Percentiles rank a stretch among this genome's conserved stretches.
Evolutionary conservation across 2,888 invertebrate species (phyloP).

Genomic region (Myopa tessellatipennis): DNA sequence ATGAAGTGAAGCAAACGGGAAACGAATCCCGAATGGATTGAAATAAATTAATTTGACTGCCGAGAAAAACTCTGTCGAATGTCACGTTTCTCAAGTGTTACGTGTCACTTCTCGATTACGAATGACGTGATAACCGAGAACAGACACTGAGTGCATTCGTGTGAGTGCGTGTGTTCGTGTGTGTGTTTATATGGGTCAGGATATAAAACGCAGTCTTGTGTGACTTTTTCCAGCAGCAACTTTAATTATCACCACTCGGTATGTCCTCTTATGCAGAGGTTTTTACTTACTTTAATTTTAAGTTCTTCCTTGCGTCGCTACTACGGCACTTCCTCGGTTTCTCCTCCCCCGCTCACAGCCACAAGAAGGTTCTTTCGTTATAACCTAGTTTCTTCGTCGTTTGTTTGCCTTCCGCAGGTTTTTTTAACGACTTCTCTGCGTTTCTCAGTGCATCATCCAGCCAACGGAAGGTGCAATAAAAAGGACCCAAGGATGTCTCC

Average conservation of each 20-base stretch:
- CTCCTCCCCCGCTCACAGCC: not conserved
- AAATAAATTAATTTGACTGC: not conserved
- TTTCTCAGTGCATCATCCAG: not conserved
- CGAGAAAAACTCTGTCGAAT: not conserved
- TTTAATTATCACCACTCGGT: too few species aligned
- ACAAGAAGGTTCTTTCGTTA: not conserved
- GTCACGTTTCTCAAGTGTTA: not conserved
- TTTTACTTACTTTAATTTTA: not conserved
- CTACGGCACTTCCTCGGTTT: not conserved
- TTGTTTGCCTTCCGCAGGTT: not conserved
- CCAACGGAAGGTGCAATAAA: not conserved
- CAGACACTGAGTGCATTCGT: not conserved
- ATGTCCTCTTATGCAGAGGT: too few species aligned
- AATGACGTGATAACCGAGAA: not conserved
- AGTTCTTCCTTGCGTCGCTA: not conserved
- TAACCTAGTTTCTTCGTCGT: not conserved
- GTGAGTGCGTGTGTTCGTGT: conserved; percentile 17
- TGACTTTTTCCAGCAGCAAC: not conserved
- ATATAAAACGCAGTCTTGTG: conserved; percentile 39
- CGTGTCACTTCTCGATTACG: not conserved
- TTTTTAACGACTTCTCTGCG: not conserved
- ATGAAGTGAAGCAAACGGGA: not conserved
- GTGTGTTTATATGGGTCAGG: conserved; percentile 46
- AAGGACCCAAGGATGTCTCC: not conserved
- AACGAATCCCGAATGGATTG: not conserved